Conservation (phyloP, 2,888 invertebrate species). For the Adelognathus sp. region DNA sequence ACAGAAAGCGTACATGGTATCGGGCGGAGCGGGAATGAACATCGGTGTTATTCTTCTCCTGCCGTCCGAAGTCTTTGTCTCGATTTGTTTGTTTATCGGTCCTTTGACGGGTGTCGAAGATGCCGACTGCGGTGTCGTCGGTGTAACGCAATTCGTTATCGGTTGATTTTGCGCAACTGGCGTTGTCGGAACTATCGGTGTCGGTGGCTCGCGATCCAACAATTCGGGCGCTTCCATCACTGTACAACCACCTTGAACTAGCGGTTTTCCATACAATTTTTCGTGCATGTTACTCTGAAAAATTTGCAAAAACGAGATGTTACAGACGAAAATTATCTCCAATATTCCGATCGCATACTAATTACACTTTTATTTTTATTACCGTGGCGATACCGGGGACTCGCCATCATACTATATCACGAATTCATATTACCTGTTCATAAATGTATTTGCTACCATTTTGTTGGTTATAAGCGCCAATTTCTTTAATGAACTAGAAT, state of each 20-base stretch:
- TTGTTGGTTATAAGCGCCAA: no score
- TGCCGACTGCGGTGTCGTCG: conserved; percentile 61
- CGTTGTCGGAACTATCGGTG: conserved; percentile 55
- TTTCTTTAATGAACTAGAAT: no score
- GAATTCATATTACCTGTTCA: no score
- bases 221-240: conserved; percentile 87
- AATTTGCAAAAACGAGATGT: conserved; percentile 46
- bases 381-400: no score
- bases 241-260: conserved; percentile 83
- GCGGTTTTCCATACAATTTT: conserved; percentile 93
- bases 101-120: conserved; percentile 82
- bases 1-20: conserved; percentile 83
- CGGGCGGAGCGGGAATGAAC: conserved; percentile 90
- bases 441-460: no score
- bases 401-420: no score
- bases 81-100: conserved; percentile 94
- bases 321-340: background rate
- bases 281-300: conserved; percentile 90
- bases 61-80: conserved; percentile 96
- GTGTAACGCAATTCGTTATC: conserved; percentile 51
- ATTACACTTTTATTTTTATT: background rate
- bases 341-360: background rate
- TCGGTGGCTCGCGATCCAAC: conserved; percentile 76
- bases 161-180: conserved; percentile 58
- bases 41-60: conserved; percentile 98